Evolutionary conservation across 2,888 invertebrate species (phyloP).

Genomic region (Cephalotes varians): DNA sequence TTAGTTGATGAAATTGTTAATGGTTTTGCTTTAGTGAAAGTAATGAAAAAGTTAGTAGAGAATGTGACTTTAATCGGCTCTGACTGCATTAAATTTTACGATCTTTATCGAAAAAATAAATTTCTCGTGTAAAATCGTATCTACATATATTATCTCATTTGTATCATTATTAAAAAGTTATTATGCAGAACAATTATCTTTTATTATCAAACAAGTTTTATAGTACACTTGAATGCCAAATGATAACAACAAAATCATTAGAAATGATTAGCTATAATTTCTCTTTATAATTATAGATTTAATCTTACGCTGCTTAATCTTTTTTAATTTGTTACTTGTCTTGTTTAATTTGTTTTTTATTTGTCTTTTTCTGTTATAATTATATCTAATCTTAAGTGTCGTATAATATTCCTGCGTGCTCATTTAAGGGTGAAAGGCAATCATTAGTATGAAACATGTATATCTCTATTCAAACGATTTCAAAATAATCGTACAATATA

Average conservation of each 20-base stretch:
- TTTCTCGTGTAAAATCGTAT: too few relatives aligned
- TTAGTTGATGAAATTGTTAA: background rate
- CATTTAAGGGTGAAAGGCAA: slow-evolving; percentile 24
- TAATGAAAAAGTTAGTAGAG: background rate
- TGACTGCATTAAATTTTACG: background rate
- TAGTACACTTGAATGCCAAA: background rate
- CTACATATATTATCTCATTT: background rate
- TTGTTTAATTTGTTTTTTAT: too few relatives aligned
- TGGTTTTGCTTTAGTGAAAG: background rate
- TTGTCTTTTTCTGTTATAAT: background rate
- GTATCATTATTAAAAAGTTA: background rate
- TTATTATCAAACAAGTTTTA: background rate
- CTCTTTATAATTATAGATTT: background rate
- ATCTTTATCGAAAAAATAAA: background rate
- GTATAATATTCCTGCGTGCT: background rate
- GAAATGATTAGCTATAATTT: background rate
- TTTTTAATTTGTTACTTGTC: background rate
- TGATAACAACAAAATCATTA: background rate
- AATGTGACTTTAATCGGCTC: slow-evolving; percentile 1
- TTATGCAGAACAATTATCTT: background rate
- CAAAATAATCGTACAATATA: slow-evolving; percentile 32
- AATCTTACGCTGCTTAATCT: background rate
- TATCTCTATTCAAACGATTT: slow-evolving; percentile 28
- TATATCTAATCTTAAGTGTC: slow-evolving; percentile 7
- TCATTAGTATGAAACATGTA: background rate